phyloP scores from a whole-genome alignment of 1,140 invertebrate genomes.

The Drosophila nikananu region DNA sequence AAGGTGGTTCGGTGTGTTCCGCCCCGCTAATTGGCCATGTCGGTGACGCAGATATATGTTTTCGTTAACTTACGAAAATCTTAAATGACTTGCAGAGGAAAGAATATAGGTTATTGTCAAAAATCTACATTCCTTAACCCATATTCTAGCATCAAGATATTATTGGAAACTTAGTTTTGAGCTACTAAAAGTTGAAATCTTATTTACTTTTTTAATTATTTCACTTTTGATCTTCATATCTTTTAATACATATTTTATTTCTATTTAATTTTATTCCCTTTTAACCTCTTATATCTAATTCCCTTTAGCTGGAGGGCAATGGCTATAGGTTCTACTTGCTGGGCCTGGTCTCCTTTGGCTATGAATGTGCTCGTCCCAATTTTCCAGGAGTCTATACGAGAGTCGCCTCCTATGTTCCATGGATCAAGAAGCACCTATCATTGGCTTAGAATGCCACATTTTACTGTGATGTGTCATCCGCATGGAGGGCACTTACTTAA shows the following conservation, averaged over 20 bases:
- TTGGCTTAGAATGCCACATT: conserved; percentile 18
- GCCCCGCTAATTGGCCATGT: conserved; percentile 18
- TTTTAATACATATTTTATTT: neutral
- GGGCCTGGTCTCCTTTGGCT: conserved; percentile 89
- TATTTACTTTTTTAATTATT: no score
- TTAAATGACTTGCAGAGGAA: conserved; percentile 33
- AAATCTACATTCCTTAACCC: neutral
- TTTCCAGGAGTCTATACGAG: conserved; percentile 90
- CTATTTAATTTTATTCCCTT: neutral
- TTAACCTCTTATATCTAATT: neutral
- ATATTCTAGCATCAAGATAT: neutral
- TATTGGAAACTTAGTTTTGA: neutral
- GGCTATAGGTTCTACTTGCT: conserved; percentile 86
- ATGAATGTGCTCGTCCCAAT: conserved; percentile 89
- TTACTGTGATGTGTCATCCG: conserved; percentile 16
- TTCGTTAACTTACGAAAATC: conserved; percentile 31
- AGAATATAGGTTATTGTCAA: neutral
- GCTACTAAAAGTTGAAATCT: neutral
- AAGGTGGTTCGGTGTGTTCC: conserved; percentile 53
- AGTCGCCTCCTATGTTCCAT: conserved; percentile 85
- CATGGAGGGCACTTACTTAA: conserved; percentile 3
- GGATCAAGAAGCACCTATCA: conserved; percentile 66
- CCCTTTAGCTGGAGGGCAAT: conserved; percentile 51
- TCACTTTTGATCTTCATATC: no score
- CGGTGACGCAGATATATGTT: conserved; percentile 29